Evolutionary conservation across 2,113 vertebrate species (phyloP), one percentile per base, ranked within the genome.

Genomic region (Corydoras maculifer): DNA sequence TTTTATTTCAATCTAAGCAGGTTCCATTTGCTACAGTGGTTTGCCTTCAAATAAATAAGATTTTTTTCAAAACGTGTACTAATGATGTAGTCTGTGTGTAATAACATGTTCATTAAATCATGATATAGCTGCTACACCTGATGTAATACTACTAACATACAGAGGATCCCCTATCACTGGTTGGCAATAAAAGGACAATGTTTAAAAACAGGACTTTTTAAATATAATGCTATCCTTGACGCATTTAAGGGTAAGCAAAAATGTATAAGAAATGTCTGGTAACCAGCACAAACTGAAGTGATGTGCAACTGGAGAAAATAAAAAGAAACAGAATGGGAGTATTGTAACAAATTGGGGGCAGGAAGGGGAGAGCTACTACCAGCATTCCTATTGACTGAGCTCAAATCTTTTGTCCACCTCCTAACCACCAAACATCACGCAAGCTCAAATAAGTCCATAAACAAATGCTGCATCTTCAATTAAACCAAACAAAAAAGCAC

Each of bases 361-460:
- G 60, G n/a, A 61, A 78, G 85, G 75, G 75, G 60, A 48, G 79
- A 81, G 13, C 84, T 84, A 81, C 84, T 80, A 89, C 89, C 89
- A 89, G 83, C 88, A 89, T 89, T 88, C 86, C 87, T 84, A 73
- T 77, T 77, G 79, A 76, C 77, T 90, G 87, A 90, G 88, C 83
- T 89, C 87, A 87, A 84, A 76, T 78, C 71, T 65, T 79, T 80
- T 3, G 82, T 85, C 84, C 82, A 78, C 85, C 83, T 85, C 78
- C 74, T 81, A 88, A 89, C 82, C 79, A 86, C 85, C 85, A 89
- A 86, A 88, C 83, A 88, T 88, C 87, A 90, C 86, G 86, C 88
- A 50, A 89, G 78, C 78, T 54, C 80, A 82, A 87, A 86, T 84
- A 84, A 75, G 80, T 83, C 84, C 86, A 86, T 83, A 88, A 89